Conservation (phyloP, 92 coral and sea anemone genomes). For the Porites divaricata region DNA sequence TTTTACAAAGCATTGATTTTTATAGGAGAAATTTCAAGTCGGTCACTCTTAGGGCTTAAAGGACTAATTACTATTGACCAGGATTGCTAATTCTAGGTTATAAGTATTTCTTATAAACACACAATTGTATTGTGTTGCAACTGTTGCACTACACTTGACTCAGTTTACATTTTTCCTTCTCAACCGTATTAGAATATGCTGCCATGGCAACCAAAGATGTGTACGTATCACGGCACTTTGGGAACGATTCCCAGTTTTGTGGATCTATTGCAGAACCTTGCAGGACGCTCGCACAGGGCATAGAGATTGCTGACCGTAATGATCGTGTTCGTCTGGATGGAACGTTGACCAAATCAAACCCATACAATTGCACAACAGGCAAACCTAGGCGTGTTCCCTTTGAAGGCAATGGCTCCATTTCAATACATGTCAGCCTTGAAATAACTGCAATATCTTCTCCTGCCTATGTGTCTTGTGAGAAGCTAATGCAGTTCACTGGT, state of each 20-base stretch:
- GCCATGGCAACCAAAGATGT: neutral
- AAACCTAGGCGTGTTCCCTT: neutral
- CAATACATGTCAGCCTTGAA: neutral
- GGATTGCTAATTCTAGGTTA: too few relatives aligned
- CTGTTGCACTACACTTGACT: too few relatives aligned
- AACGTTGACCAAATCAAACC: neutral
- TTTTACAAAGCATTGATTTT: too few relatives aligned
- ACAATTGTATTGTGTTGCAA: too few relatives aligned
- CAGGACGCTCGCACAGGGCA: conserved; percentile 35
- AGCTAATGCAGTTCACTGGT: neutral
- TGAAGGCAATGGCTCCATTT: neutral
- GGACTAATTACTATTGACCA: too few relatives aligned
- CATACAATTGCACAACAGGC: neutral
- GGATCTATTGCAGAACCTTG: conserved; percentile 8
- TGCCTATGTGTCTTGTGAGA: neutral
- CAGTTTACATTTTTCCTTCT: neutral
- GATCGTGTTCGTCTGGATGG: conserved; percentile 27
- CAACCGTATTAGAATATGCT: neutral
- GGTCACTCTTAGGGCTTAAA: too few relatives aligned
- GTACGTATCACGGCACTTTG: conserved; percentile 12
- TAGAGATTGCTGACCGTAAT: conserved; percentile 25
- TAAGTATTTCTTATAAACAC: too few relatives aligned
- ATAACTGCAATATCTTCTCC: neutral
- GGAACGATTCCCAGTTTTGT: conserved; percentile 15
- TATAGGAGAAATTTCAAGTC: too few relatives aligned